Conservation (phyloP, 2,113 vertebrate species). For the Eretmochelys imbricata region DNA sequence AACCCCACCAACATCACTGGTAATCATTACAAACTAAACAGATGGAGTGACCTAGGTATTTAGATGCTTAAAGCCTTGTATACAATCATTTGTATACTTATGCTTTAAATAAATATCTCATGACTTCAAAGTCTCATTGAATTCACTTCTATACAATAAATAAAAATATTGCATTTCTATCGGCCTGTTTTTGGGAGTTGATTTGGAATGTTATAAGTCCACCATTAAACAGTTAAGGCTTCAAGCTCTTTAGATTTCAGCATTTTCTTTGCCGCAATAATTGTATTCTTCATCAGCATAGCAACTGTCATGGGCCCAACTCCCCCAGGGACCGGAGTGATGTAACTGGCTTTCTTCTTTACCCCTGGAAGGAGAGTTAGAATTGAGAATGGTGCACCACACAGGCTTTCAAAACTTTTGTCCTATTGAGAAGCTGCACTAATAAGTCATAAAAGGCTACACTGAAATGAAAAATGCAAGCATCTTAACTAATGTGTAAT, state of each 20-base stretch:
- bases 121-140: background rate
- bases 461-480: fast-evolving
- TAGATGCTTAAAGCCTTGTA: background rate
- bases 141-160: conserved; percentile 72
- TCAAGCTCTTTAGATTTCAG: conserved; percentile 82
- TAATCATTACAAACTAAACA: background rate
- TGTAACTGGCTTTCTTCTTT: conserved; percentile 92
- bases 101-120: conserved; percentile 60
- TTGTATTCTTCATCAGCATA: conserved; percentile 99
- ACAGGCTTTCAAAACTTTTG: background rate
- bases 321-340: conserved; percentile 95
- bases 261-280: conserved; percentile 94
- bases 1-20: background rate
- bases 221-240: conserved; percentile 80
- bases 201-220: conserved; percentile 22
- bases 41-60: background rate
- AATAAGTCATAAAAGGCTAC: background rate
- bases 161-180: conserved; percentile 80
- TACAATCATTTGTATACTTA: fast-evolving
- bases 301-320: conserved; percentile 98
- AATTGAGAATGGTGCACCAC: fast-evolving
- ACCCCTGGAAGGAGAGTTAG: conserved; percentile 79
- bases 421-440: background rate
- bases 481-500: fast-evolving
- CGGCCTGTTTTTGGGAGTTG: conserved; percentile 55